A percentile compares a stretch with the other conserved stretches of the same genome.
phyloP scores from a whole-genome alignment of 1,140 invertebrate genomes.

The Drosophila micromelanica region DNA sequence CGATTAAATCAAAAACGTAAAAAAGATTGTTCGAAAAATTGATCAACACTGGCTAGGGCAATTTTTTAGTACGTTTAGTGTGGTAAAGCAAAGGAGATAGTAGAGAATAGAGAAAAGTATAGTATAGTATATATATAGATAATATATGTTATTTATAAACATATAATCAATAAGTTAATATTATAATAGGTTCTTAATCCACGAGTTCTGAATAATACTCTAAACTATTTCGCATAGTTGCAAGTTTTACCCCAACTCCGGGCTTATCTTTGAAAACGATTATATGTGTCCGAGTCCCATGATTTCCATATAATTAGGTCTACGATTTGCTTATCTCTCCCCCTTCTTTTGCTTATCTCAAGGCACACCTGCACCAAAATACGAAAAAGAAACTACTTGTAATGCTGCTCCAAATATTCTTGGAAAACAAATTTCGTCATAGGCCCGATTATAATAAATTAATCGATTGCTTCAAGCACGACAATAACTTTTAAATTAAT shows the following conservation, averaged over 20 bases:
- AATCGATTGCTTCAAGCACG: conserved; percentile 32
- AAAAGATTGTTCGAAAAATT: conserved; percentile 12
- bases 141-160: no score
- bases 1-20: conserved; percentile 21
- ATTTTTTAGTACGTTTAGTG: background rate
- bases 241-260: background rate
- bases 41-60: background rate
- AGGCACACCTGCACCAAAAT: conserved; percentile 63
- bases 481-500: conserved; percentile 77
- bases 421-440: conserved; percentile 73
- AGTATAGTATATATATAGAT: no score
- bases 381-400: background rate
- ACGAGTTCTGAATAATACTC: background rate
- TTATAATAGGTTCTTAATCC: background rate
- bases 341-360: conserved; percentile 10
- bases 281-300: conserved; percentile 54
- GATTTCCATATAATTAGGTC: conserved; percentile 52
- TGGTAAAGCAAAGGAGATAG: no score
- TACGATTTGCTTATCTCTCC: conserved; percentile 54
- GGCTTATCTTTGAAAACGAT: conserved; percentile 8
- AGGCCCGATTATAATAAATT: conserved; percentile 66
- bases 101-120: no score
- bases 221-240: no score
- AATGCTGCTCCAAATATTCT: conserved; percentile 7
- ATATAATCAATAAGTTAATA: background rate